phyloP scores from a whole-genome alignment of 2,797 vertebrate species.

The Chrysolophus pictus region DNA sequence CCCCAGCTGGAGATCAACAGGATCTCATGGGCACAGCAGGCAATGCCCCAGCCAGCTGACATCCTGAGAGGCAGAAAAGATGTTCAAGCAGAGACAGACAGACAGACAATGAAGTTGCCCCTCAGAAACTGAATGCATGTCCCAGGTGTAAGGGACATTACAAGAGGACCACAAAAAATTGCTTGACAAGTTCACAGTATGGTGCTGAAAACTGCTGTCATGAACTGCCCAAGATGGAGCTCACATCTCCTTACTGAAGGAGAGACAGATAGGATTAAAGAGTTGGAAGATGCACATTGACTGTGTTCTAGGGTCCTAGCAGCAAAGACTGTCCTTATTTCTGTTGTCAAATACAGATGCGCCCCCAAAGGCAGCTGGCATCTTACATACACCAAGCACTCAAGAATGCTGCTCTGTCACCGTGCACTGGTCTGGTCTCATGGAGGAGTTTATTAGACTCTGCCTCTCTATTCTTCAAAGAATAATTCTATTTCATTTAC shows the following conservation, averaged over 20 bases:
- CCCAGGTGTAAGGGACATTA: neutral
- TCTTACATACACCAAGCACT: neutral
- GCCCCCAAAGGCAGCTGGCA: neutral
- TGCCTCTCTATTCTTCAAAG: neutral
- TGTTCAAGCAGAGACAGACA: neutral
- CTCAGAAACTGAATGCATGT: accelerated
- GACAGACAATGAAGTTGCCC: neutral
- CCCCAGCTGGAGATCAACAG: neutral
- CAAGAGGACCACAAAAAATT: neutral
- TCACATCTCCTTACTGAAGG: accelerated
- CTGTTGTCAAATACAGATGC: neutral
- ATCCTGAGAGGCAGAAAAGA: neutral
- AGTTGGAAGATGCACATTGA: neutral
- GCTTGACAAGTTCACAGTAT: neutral
- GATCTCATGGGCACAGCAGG: accelerated
- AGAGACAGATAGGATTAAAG: neutral
- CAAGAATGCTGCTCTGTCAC: neutral
- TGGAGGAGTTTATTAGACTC: neutral
- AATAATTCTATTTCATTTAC: neutral
- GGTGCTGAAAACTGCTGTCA: neutral
- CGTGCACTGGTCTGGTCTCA: neutral
- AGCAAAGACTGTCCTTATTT: neutral
- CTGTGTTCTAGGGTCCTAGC: neutral
- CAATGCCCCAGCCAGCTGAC: neutral
- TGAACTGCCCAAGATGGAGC: neutral